These are phyloP conservation scores for Eucidaris tribuloides DNA, from an alignment of 35 echinoderm and acorn worm species.

Conservation along the genomic window DNA sequence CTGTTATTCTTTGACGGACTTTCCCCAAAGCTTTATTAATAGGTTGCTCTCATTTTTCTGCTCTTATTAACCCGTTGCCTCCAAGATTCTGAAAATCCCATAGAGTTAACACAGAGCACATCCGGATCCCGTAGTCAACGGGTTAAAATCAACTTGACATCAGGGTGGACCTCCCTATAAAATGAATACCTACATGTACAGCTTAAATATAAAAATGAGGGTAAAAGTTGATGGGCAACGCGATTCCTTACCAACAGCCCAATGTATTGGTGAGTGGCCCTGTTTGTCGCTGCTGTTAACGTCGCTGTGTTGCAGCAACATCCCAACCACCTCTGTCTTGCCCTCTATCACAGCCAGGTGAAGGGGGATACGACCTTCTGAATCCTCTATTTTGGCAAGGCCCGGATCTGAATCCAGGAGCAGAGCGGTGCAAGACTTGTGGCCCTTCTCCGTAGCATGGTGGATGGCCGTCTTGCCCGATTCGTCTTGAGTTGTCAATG, in stretches of 20 bases:
- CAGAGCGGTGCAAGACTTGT: neutral
- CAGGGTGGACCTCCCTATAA: no score
- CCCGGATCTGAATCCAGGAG: constrained; percentile 45
- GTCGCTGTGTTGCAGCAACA: constrained; percentile 40
- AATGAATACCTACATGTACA: no score
- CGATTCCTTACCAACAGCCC: constrained; percentile 65
- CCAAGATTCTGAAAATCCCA: no score
- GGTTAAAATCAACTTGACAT: no score
- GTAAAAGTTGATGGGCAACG: no score
- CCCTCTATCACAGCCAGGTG: constrained; percentile 62
- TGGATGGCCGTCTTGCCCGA: constrained; percentile 53
- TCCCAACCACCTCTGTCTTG: constrained; percentile 31
- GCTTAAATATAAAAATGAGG: no score
- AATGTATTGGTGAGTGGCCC: constrained; percentile 63
- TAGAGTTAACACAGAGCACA: no score
- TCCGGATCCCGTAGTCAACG: no score
- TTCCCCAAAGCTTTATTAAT: no score
- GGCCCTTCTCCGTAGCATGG: constrained; percentile 35
- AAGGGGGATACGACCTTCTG: constrained; percentile 38
- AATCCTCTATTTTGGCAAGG: constrained; percentile 28
- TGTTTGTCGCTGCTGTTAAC: constrained; percentile 41
- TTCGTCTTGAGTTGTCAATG: neutral
- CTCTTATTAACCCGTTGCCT: no score
- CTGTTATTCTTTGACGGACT: no score
- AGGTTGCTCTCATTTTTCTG: no score